Evolutionary conservation across 2,113 vertebrate genomes (phyloP), one percentile per base, ranked within the genome.

Genomic region (Himantopus leucocephalus): DNA sequence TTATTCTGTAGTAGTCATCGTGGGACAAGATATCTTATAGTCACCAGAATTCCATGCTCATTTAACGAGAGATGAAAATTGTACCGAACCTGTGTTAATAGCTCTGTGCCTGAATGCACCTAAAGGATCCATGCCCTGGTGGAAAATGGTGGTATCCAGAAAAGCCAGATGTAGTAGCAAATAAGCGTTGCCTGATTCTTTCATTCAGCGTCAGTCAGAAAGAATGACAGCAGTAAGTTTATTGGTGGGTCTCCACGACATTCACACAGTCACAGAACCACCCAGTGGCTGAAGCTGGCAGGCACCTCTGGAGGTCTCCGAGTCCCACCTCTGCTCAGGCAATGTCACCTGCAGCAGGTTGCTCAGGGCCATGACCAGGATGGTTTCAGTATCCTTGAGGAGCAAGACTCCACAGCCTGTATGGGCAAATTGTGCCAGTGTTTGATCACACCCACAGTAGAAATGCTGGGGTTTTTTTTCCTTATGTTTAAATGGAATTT

Each of bases 401-500:
- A 62, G 9, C 13, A 5, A 58, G 6, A 52, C 9, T 67, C 32
- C 32, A 45, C 45, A 35, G 9, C 6, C 23, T 21, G 27, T 47
- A 6, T 23, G 4, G 20, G 34, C 9, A 77, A 41, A 8, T 6
- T 43, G 21, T 66, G n/a, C 5, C 32, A 14, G 6, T 20, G 10
- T 68, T 77, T 53, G 37, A 27, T 24, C 26, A 39, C 50, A 18
- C 13, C 64, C 45, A 22, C 3, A 16, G 13, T 34, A 45, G 39
- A 64, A 60, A 39, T 24, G 2, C 27, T 8, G 10, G 11, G 24
- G 11, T 21, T 0, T 2, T 41, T 59, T 45, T 12, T 2, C 3
- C 22, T 41, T 12, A 24, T 29, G 9, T 30, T 62, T 76, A 58
- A 50, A 62, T 45, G 7, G 7, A 75, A 60, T 83, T 83, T 64